Base-by-base conservation (phyloP, 64 coral and sea anemone genomes). In the Acropora tenuis region DNA sequence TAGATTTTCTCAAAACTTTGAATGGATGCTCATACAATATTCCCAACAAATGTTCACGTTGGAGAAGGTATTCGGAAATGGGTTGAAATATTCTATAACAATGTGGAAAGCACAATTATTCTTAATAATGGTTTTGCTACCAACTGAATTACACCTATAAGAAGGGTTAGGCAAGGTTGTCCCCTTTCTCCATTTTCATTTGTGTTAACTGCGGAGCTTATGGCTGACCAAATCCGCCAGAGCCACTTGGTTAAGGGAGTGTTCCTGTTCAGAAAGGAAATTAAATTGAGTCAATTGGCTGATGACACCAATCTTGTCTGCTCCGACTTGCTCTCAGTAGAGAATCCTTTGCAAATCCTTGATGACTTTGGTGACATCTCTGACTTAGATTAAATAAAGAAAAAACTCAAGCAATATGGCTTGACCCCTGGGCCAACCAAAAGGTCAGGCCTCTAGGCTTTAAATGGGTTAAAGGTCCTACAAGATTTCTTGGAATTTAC, bases 101-200 rank as follows among this genome's bases (percentile, higher is more conserved):
- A 88, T 48, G 20, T 78, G 59, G 69, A 16, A 75, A 88, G 75
- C 43, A 72, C 61, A 44, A 45, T 88, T 76, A 45, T 88, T 76
- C 48, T 88, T 74, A 88, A 53, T 73, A 88, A 76, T 20, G 67
- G 71, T 16, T 53, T 47, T 20, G 49, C 17, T 40, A 50, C 71
- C 50, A 17, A 43, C 2, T 52, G 43, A 43, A 49, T 89, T 18
- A 63, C 59, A 19, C 74, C 76, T 17, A 15, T 30, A 10, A 50
- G 50, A 66, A 76, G 88, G 8, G 74, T 89, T 11, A 59, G 88
- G 57, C 76, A 89, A 76, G 48, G 73, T 43, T 89, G 76, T 58
- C 75, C 88, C 17, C 44, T 65, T 5, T 80, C 60, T 6, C 20
- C 48, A 1, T 63, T 65, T 44, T 47, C 80, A 18, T 49, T 90